Evolutionary conservation across 2,113 vertebrate species (phyloP), one percentile per base, ranked within the genome.

Genomic region (Ameiurus melas): DNA sequence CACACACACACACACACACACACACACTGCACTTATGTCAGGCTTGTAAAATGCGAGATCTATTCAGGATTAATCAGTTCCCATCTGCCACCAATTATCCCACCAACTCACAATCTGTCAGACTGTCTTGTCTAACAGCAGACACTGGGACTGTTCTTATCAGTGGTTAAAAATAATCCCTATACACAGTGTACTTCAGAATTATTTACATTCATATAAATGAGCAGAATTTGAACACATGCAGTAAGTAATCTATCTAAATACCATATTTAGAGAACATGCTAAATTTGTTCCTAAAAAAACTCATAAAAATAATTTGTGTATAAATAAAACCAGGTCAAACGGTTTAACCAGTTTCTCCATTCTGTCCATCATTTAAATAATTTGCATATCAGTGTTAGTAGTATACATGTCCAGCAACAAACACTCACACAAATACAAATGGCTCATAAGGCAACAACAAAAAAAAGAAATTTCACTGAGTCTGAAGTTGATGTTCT

Each of bases 11-110:
- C 30, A 39, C 51, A 73, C 70, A 68, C n/a, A 79, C 58, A 78
- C 36, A 51, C 58, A 80, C 51, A 78, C 51, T 0, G 5, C 0
- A 95, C 93, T 90, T 94, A 91, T 95, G 33, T 79, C 89, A 88
- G 94, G 92, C 90, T 92, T 85, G 89, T 92, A 90, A 92, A 91
- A 93, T 83, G 75, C 84, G 91, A 86, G 83, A 90, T 91, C 68
- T 92, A 94, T 94, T 95, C 89, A 86, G 89, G 87, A 89, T 30
- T 94, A 93, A 95, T 93, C 64, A 91, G 89, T 92, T 92, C 90
- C 92, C 93, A 92, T 94, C 94, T 95, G 95, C 90, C 90, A 33
- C 80, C 91, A 94, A 94, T 95, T 94, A 95, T 92, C 92, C 92
- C 93, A 93, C 53, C 85, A 60, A 55, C 53, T 84, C 58, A 53